phyloP scores from a whole-genome alignment of 2,113 vertebrate species.

The Helogale parvula region DNA sequence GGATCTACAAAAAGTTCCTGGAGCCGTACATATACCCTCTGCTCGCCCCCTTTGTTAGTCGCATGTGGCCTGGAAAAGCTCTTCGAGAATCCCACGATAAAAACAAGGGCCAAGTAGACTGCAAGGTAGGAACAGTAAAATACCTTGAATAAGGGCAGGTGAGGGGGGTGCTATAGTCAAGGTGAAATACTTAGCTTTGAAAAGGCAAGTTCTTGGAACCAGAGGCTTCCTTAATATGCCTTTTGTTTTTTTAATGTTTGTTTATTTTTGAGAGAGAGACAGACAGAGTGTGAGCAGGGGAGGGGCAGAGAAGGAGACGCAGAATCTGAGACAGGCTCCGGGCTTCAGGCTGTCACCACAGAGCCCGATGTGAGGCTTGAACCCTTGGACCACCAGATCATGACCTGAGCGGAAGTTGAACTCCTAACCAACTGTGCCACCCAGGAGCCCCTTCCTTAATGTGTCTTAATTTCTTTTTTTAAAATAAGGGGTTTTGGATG shows the following conservation, averaged over 20 bases:
- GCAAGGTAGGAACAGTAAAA: slow-evolving; percentile 83
- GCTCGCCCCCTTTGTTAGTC: slow-evolving; percentile 91
- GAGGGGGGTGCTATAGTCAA: background rate
- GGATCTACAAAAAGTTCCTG: slow-evolving; percentile 98
- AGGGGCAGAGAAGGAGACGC: background rate
- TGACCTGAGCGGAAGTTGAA: background rate
- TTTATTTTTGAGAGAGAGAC: background rate
- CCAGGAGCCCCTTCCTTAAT: background rate
- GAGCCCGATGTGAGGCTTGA: background rate
- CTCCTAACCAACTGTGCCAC: background rate
- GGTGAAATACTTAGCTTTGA: background rate
- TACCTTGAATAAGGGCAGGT: background rate
- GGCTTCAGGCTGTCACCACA: background rate
- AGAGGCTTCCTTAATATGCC: slow-evolving; percentile 26
- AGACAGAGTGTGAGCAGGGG: background rate
- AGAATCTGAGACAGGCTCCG: background rate
- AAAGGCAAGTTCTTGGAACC: background rate
- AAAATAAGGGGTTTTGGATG: background rate
- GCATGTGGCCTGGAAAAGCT: slow-evolving; percentile 89
- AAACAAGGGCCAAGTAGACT: slow-evolving; percentile 68
- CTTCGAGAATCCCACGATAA: slow-evolving; percentile 77
- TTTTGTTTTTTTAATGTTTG: background rate
- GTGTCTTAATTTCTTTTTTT: background rate
- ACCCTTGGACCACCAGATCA: background rate
- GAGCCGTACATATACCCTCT: slow-evolving; percentile 95